These are phyloP conservation scores for Brachycybe producta DNA, from an alignment of 2,888 invertebrate genomes.

Conservation along the genomic window DNA sequence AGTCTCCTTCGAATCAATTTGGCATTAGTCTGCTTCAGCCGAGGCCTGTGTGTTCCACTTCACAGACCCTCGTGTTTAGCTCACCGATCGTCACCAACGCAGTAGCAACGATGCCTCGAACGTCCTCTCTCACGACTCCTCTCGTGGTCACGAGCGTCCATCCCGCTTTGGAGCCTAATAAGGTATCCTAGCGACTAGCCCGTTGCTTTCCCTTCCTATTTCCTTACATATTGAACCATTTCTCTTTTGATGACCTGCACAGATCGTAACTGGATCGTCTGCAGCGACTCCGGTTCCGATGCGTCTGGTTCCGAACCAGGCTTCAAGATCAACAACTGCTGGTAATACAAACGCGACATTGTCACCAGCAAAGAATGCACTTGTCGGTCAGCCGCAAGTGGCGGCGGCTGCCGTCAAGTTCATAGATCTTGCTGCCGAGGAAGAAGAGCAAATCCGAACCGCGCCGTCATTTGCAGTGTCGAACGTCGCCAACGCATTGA, in stretches of 20 bases:
- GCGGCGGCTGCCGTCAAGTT: conserved; percentile 3
- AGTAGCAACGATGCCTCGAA: no score
- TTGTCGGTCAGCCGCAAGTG: neutral
- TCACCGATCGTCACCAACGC: no score
- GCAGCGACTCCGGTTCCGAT: conserved; percentile 8
- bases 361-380: neutral
- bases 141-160: no score
- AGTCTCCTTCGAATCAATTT: no score
- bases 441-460: conserved; percentile 1
- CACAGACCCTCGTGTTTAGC: no score
- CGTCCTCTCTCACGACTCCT: no score
- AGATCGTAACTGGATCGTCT: no score
- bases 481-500: neutral
- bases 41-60: no score
- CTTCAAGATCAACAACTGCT: neutral
- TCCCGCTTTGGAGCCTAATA: no score
- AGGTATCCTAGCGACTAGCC: no score
- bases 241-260: neutral
- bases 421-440: conserved; percentile 14
- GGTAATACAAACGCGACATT: neutral
- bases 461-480: neutral
- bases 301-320: conserved; percentile 15
- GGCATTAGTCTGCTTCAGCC: no score
- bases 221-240: neutral
- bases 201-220: no score